Base-by-base conservation (phyloP, 2,113 vertebrate species). In the Pungitius pungitius region DNA sequence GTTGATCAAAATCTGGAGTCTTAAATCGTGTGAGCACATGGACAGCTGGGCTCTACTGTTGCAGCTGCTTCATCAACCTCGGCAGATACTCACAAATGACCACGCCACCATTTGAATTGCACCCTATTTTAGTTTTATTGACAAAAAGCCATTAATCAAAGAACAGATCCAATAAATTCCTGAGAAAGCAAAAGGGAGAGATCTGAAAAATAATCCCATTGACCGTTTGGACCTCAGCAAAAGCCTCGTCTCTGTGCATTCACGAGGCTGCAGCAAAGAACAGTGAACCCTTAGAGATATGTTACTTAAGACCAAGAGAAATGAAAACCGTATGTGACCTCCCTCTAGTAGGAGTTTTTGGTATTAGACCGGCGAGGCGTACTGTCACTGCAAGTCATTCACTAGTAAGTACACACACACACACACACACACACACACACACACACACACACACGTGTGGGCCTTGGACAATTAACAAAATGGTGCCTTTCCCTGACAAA, bases 41-140 rank as follows among this genome's bases (percentile, higher is more conserved):
- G 33, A 75, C 68, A 75, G 80, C 68, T 71, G 64, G 18, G 61
- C n/a, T 45, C 24, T 9, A 47, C 22, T 14, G 18, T n/a, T 17
- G 12, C 17, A 61, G 66, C 69, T 3, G 60, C 57, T 30, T 35
- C 26, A 61, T 0, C 18, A 49, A 18, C 55, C 14, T n/a, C n/a
- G n/a, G 42, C 15, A 65, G 3, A 61, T 49, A 63, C 42, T 47
- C 42, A 82, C 24, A 69, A 60, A 77, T 15, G 12, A 73, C 30
- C 60, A 70, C 55, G 40, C 45, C 3, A 45, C 26, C 12, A 9
- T 18, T 56, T 54, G 13, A 59, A 56, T 12, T 43, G 18, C 52
- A 47, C 42, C 45, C 33, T 51, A 27, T 68, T 69, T 75, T 72
- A 24, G 64, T 75, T 92, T 85, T 89, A 92, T 89, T 89, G 84